Base-by-base conservation (phyloP, 2,888 invertebrate genomes). In the Eupithecia tripunctaria region DNA sequence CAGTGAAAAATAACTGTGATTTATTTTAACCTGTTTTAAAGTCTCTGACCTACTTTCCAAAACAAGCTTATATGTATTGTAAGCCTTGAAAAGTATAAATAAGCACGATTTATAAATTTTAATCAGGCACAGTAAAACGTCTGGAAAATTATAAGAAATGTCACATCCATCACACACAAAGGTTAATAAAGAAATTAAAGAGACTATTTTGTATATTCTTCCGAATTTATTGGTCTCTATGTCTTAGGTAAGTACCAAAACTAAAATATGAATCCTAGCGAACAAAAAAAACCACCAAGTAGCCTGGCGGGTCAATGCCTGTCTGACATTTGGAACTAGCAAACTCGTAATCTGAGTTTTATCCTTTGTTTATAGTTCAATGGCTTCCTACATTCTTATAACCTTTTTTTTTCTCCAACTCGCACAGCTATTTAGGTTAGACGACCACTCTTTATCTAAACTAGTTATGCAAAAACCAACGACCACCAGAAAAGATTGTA, bases 331-430 rank as follows among this genome's bases (percentile, higher is more conserved):
- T 62, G 29, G 43, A 68, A 67, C 68, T 63, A 69, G 68, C 43
- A 1, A 43, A 43, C 43, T n/a, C 68, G 62, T 62, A 67, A 59
- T 59, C 63, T 15, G 43, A 36, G 64, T 76, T 66, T 59, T 59
- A 74, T 74, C 66, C 68, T 77, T 73, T 77, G 73, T 80, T 78
- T 73, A 71, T 75, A 77, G 77, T 78, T 80, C 76, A 80, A 77
- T 76, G 79, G 73, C 79, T 80, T 78, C 77, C 77, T 77, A 70
- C 70, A 65, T 72, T 67, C 68, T 47, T 67, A 65, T 56, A 51
- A 62, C 70, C 70, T 75, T 78, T 79, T 78, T 79, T 79, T 79
- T 74, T 76, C 62, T 73, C 74, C 74, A 69, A 51, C 72, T 69
- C 47, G 71, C 47, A 60, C 67, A 69, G 72, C 51, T 79, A 78